Conservation (phyloP, 2,888 invertebrate genomes). For the Linnaemya tessellans region DNA sequence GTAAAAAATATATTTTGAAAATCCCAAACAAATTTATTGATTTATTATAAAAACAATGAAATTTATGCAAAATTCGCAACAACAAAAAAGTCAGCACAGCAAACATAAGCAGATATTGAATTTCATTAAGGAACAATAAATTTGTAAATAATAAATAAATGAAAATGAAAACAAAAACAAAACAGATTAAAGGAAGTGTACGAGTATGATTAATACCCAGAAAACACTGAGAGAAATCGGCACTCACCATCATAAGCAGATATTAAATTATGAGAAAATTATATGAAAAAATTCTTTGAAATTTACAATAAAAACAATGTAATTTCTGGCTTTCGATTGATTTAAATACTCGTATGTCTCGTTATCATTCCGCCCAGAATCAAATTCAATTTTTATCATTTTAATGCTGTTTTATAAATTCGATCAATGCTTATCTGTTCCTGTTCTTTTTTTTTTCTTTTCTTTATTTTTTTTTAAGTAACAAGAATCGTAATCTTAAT, state of each 20-base stretch:
- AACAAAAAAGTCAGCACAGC: constrained; percentile 27
- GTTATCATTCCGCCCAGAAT: constrained; percentile 22
- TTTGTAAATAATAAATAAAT: constrained; percentile 29
- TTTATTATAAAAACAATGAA: constrained; percentile 63
- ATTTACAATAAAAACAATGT: background rate
- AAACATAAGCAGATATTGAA: constrained; percentile 60
- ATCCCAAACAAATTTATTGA: constrained; percentile 59
- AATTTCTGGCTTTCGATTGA: background rate
- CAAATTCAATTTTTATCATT: constrained; percentile 25
- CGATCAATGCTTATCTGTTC: constrained; percentile 45
- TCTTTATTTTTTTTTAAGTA: constrained; percentile 12
- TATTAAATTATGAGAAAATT: background rate
- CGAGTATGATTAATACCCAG: constrained; percentile 51
- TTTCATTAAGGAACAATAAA: constrained; percentile 63
- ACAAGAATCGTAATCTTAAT: constrained; percentile 50
- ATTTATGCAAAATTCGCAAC: constrained; percentile 58
- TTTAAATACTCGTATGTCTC: background rate
- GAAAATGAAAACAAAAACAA: background rate
- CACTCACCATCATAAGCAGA: background rate
- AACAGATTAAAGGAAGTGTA: constrained; percentile 56
- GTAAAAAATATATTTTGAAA: constrained; percentile 8
- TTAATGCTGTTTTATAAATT: constrained; percentile 15
- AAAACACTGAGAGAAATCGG: constrained; percentile 33
- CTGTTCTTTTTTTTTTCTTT: background rate
- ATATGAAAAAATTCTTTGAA: too few relatives aligned